Evolutionary conservation across 2,888 invertebrate genomes (phyloP).

Genomic region (Lithophane leautieri): DNA sequence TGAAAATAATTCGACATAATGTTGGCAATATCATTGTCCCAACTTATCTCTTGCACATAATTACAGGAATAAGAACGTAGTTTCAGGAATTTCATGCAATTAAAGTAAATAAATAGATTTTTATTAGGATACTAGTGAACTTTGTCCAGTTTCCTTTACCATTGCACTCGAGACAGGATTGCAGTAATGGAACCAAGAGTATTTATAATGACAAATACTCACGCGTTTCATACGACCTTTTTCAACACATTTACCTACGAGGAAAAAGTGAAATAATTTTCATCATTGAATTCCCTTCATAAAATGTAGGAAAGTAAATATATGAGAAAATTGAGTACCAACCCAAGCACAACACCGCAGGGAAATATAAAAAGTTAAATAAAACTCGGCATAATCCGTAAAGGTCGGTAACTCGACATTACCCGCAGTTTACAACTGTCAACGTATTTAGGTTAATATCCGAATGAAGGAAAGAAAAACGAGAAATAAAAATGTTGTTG

Average conservation of each 20-base stretch:
- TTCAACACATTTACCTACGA: neutral
- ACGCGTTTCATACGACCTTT: neutral
- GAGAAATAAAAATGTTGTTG: conserved; percentile 21
- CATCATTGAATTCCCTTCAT: neutral
- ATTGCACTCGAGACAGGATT: neutral
- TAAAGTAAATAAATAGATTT: neutral
- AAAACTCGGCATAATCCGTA: conserved; percentile 36
- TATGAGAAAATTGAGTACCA: conserved; percentile 25
- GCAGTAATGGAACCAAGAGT: neutral
- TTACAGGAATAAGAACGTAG: neutral
- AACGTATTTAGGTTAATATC: conserved; percentile 33
- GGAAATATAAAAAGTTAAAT: conserved; percentile 50
- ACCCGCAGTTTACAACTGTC: conserved; percentile 31
- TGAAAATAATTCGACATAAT: neutral
- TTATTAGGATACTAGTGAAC: neutral
- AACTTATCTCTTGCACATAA: neutral
- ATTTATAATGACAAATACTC: no score
- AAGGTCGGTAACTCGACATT: conserved; percentile 16
- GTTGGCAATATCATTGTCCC: no score
- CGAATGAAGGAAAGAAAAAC: conserved; percentile 21
- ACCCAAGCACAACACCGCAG: conserved; percentile 22
- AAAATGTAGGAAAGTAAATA: conserved; percentile 19
- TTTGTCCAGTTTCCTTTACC: neutral
- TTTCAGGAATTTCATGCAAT: neutral
- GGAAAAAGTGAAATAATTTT: neutral